phyloP scores from a whole-genome alignment of 2,888 invertebrate genomes.

The Sinelater perroti region DNA sequence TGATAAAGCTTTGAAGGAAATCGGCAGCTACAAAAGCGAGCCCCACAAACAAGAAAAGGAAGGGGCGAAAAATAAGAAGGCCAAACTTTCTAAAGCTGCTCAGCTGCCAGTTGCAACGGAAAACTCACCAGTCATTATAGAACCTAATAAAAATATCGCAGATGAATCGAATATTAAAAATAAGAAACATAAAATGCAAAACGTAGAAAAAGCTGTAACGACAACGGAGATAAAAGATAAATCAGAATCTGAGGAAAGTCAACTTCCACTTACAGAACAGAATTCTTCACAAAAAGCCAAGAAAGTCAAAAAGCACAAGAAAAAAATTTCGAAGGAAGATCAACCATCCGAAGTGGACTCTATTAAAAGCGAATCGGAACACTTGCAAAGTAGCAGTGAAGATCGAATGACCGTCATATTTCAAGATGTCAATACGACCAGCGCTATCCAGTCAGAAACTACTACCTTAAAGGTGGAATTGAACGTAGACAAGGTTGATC shows the following conservation, averaged over 20 bases:
- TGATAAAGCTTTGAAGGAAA: constrained; percentile 22
- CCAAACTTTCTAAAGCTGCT: constrained; percentile 18
- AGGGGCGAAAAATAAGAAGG: constrained; percentile 28
- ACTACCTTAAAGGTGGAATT: no score
- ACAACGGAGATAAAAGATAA: not conserved
- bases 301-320: constrained; percentile 4
- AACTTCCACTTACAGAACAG: not conserved
- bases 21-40: constrained; percentile 12
- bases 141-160: constrained; percentile 13
- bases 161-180: constrained; percentile 7
- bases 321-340: not conserved
- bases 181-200: constrained; percentile 3
- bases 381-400: not conserved
- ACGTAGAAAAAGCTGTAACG: not conserved
- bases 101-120: constrained; percentile 29
- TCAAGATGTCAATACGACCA: no score
- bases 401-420: not conserved
- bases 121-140: constrained; percentile 19
- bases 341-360: not conserved
- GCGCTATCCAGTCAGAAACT: no score
- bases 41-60: constrained; percentile 29
- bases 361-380: not conserved
- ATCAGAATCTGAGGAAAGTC: not conserved
- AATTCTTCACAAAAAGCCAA: not conserved
- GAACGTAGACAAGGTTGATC: no score